A percentile compares a stretch with the other conserved stretches of the same genome.
Evolutionary conservation across 2,888 invertebrate species (phyloP).

Genomic region (Endomychus coccineus): DNA sequence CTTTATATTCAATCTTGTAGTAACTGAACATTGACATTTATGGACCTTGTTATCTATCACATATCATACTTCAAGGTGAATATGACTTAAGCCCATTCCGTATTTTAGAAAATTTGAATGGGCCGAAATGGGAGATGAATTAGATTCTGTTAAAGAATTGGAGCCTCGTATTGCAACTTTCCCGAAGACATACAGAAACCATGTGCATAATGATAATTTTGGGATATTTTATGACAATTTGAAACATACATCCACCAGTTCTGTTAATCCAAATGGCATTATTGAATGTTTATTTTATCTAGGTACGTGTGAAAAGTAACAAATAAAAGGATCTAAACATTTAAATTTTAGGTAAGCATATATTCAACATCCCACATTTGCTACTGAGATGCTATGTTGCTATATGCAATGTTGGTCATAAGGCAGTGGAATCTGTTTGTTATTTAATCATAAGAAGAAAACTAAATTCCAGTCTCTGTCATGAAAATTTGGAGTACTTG

Average conservation of each 20-base stretch:
- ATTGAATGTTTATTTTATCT: slow-evolving; percentile 44
- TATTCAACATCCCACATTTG: slow-evolving; percentile 46
- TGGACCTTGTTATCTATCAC: no score
- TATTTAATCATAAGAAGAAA: slow-evolving; percentile 40
- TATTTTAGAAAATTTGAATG: slow-evolving; percentile 40
- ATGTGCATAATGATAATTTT: slow-evolving; percentile 44
- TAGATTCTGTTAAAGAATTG: slow-evolving; percentile 21
- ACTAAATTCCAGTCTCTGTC: slow-evolving; percentile 44
- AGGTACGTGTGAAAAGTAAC: slow-evolving; percentile 32
- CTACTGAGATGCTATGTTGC: slow-evolving; percentile 47
- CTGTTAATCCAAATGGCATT: slow-evolving; percentile 38
- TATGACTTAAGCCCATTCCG: background rate
- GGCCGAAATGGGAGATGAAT: slow-evolving; percentile 41
- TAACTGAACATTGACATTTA: no score
- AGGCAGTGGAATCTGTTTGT: slow-evolving; percentile 44
- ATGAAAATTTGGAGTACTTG: slow-evolving; percentile 52
- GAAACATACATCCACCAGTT: slow-evolving; percentile 29
- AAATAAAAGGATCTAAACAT: background rate
- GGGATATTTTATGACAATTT: slow-evolving; percentile 33
- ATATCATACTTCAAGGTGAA: no score
- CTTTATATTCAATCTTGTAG: no score
- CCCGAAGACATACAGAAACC: slow-evolving; percentile 39
- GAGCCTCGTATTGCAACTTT: slow-evolving; percentile 15
- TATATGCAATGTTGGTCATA: slow-evolving; percentile 43
- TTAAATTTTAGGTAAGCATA: slow-evolving; percentile 48